Percentiles rank a stretch among this genome's conserved stretches.
Evolutionary conservation across 64 coral and sea anemone genomes (phyloP).

Genomic region (Stylophora pistillata): DNA sequence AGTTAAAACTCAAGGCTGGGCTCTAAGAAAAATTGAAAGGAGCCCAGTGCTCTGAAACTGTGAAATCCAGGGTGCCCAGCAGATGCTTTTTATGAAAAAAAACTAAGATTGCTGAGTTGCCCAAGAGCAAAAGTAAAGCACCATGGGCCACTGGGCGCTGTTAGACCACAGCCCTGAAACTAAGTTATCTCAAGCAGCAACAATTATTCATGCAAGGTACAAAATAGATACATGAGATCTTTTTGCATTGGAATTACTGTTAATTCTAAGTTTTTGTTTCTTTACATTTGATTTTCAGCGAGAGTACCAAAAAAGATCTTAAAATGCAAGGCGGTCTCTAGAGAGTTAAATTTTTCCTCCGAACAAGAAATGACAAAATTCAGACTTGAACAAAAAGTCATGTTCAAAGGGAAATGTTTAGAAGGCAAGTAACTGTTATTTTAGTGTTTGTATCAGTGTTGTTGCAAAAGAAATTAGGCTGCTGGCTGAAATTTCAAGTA

Average conservation of each 20-base stretch:
- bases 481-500: no score
- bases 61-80: no score
- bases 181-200: no score
- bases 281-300: conserved; percentile 53
- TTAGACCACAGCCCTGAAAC: no score
- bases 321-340: conserved; percentile 98
- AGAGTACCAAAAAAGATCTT: conserved; percentile 99
- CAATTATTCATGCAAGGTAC: not conserved
- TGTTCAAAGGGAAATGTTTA: conserved; percentile 99
- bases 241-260: not conserved
- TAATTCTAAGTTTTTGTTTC: not conserved
- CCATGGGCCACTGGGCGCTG: no score
- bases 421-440: conserved; percentile 62
- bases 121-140: no score
- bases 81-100: no score
- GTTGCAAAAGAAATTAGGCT: no score
- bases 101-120: no score
- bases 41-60: no score
- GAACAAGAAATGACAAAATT: conserved; percentile 99
- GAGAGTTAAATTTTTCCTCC: conserved; percentile 97
- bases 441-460: not conserved
- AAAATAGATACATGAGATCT: not conserved
- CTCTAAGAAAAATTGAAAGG: no score
- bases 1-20: no score
- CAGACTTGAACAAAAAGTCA: conserved; percentile 95